Percentiles rank a stretch among this genome's conserved stretches.
Conservation (phyloP, 2,113 vertebrate species). For the Ariopsis seemanni region DNA sequence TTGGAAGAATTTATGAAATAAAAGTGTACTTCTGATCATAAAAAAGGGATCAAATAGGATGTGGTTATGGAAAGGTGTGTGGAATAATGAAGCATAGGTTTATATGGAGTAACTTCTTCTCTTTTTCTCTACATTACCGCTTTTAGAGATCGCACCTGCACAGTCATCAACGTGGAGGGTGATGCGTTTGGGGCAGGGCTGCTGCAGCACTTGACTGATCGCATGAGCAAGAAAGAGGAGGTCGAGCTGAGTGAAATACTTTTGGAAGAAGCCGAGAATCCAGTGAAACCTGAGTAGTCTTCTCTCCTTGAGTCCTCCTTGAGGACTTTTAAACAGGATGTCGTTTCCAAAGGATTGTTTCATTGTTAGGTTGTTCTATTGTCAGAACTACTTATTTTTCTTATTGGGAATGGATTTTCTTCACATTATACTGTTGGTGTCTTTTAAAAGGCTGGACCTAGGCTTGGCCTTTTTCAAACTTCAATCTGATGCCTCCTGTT, state of each 20-base stretch:
- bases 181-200: conserved; percentile 86
- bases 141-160: conserved; percentile 88
- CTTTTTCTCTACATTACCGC: neutral
- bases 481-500: neutral
- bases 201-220: conserved; percentile 79
- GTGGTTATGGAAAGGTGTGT: neutral
- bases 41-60: neutral
- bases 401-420: neutral
- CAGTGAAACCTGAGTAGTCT: conserved; percentile 61
- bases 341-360: neutral
- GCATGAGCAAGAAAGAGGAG: conserved; percentile 26
- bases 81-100: neutral
- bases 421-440: neutral
- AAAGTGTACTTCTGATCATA: neutral
- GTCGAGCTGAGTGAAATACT: conserved; percentile 67
- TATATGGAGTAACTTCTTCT: neutral
- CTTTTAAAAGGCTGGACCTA: neutral
- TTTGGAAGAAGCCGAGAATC: conserved; percentile 37
- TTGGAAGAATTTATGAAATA: neutral
- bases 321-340: neutral
- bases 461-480: too few relatives aligned
- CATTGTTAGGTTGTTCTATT: neutral
- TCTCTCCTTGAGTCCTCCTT: conserved; percentile 68
- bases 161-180: conserved; percentile 85
- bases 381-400: neutral